Evolutionary conservation across 2,113 vertebrate species (phyloP).

Genomic region (Serinus canaria): DNA sequence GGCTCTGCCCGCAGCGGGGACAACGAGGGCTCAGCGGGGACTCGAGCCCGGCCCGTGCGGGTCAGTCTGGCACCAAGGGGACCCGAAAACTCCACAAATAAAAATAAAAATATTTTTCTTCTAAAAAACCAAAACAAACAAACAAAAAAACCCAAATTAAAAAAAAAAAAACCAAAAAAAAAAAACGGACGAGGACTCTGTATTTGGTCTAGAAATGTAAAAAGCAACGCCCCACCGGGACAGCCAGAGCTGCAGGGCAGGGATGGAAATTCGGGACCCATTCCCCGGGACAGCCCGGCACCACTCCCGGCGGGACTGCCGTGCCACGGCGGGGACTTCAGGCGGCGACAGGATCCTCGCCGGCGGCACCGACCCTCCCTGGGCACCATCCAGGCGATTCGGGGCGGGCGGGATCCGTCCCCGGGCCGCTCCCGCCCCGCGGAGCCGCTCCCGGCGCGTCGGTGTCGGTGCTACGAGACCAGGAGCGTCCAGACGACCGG

Average conservation of each 20-base stretch:
- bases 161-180: background rate
- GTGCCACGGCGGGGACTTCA: background rate
- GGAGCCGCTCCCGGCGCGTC: background rate
- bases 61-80: background rate
- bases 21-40: background rate
- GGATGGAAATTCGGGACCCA: background rate
- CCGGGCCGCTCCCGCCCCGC: background rate
- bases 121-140: background rate
- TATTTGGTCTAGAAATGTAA: slow-evolving; percentile 71
- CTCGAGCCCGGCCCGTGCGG: background rate
- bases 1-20: background rate
- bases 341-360: background rate
- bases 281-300: background rate
- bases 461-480: slow-evolving; percentile 63
- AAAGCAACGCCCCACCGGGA: slow-evolving; percentile 25
- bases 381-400: background rate
- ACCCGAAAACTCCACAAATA: background rate
- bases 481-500: slow-evolving; percentile 75
- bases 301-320: background rate
- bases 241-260: background rate
- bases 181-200: background rate
- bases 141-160: too few species aligned
- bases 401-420: background rate
- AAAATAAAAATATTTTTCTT: background rate
- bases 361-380: background rate